phyloP scores from a whole-genome alignment of 1,140 invertebrate genomes.

The Penaeus japonicus region DNA sequence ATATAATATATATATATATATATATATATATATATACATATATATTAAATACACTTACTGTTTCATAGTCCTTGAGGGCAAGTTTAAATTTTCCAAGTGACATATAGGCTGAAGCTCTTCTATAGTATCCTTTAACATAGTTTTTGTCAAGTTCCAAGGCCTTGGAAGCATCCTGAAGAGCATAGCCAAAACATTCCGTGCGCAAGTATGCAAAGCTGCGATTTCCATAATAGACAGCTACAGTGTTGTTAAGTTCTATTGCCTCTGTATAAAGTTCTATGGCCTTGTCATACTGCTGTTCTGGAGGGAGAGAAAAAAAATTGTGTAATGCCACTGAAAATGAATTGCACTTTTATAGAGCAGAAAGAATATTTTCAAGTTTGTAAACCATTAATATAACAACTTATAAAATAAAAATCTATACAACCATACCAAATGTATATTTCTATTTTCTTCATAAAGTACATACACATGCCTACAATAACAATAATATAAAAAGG shows the following conservation, averaged over 20 bases:
- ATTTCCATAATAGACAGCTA: slow-evolving; percentile 89
- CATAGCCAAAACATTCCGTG: slow-evolving; percentile 92
- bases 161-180: slow-evolving; percentile 88
- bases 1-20: too few relatives aligned
- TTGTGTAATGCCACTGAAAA: too few relatives aligned
- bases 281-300: slow-evolving; percentile 87
- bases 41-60: slow-evolving; percentile 70
- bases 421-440: too few relatives aligned
- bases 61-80: slow-evolving; percentile 96
- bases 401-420: too few relatives aligned
- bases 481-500: too few relatives aligned
- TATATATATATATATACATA: too few relatives aligned
- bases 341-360: too few relatives aligned
- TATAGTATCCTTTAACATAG: slow-evolving; percentile 95
- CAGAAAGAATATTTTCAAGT: too few relatives aligned
- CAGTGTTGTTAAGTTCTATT: slow-evolving; percentile 83
- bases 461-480: too few relatives aligned
- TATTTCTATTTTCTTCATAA: too few relatives aligned
- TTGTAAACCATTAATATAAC: too few relatives aligned
- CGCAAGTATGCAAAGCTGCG: slow-evolving; percentile 93
- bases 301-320: slow-evolving; percentile 68
- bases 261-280: slow-evolving; percentile 91
- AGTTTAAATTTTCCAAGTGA: slow-evolving; percentile 96
- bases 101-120: slow-evolving; percentile 95
- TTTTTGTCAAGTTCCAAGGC: slow-evolving; percentile 88